Percentiles rank a stretch among this genome's conserved stretches.
These are phyloP conservation scores for Potamarius usumacintae DNA, from an alignment of 2,113 vertebrate species.

Conservation along the genomic window DNA sequence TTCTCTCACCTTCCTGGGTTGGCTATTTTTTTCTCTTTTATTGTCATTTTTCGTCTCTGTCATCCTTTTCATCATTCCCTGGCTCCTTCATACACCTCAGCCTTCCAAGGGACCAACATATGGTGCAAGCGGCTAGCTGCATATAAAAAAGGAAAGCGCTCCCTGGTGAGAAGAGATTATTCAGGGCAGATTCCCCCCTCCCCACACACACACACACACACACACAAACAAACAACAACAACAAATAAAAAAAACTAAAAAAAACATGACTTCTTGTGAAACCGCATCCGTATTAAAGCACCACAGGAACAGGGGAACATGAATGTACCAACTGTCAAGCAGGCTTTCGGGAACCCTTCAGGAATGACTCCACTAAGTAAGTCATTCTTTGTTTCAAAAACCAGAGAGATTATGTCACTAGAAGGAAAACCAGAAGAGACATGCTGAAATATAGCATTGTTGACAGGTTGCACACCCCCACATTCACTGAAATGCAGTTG, in stretches of 20 bases:
- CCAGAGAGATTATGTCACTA: slow-evolving; percentile 28
- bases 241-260: background rate
- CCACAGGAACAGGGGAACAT: slow-evolving; percentile 37
- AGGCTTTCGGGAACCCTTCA: slow-evolving; percentile 35
- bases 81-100: slow-evolving; percentile 44
- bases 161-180: slow-evolving; percentile 55
- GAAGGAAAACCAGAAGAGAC: slow-evolving; percentile 28
- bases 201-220: background rate
- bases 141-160: slow-evolving; percentile 51
- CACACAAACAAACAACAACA: slow-evolving; percentile 23
- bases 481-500: slow-evolving; percentile 23
- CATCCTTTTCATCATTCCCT: slow-evolving; percentile 42
- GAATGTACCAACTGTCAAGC: slow-evolving; percentile 28
- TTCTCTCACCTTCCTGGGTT: slow-evolving; percentile 1
- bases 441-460: slow-evolving; percentile 40
- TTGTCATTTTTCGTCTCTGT: slow-evolving; percentile 24
- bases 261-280: background rate
- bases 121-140: slow-evolving; percentile 51
- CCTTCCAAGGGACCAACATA: slow-evolving; percentile 53
- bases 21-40: background rate
- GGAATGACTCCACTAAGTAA: slow-evolving; percentile 31
- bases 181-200: slow-evolving; percentile 33
- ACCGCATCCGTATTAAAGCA: slow-evolving; percentile 19
- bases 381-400: slow-evolving; percentile 33
- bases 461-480: slow-evolving; percentile 26